Evolutionary conservation across 2,888 invertebrate species (phyloP), one percentile per base, ranked within the genome.

Genomic region (Stenotaenia linearis): DNA sequence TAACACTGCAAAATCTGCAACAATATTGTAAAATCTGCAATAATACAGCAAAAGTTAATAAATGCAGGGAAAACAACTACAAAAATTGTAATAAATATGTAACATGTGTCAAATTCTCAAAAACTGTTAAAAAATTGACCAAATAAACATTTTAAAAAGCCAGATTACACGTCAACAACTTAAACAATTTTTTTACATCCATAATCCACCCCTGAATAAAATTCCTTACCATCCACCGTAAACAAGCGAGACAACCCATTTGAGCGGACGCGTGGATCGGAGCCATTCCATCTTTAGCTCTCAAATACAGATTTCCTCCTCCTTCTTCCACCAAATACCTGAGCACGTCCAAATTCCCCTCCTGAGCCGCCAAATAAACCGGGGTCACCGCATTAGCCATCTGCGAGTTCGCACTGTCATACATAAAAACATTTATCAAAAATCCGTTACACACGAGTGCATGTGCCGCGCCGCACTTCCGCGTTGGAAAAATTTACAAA

Each of bases 321-420:
- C 93, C 93, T 86, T 94, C 92, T 84, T 92, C 88, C 80, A 95
- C 94, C 84, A 95, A 88, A 87, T 93, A 94, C 86, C 93, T 92
- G 79, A 95, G 90, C 75, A 95, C 94, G 75, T 94, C 94, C 84
- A 94, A 88, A 86, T 95, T 94, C 0, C 95, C 95, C 85, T 94
- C 94, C 87, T 95, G 95, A 74, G 95, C 93, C 12, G 95, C 95
- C 84, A 95, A 88, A 87, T 95, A 95, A 40, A 94, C 93, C 75
- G 95, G 93, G 40, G 95, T 95, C 83, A 94, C 94, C 87, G 95
- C 95, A 87, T 94, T 95, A 88, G 94, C 94, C 93, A 95, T 94
- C 87, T 94, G 94, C 83, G 93, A 92, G 88, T 95, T 95, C 83
- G 95, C 94, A 88, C 94, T 93, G 89, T 23, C 56, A 18, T 18